Percentiles rank a stretch among this genome's conserved stretches.
These are phyloP conservation scores for Cervus canadensis DNA, from an alignment of 2,113 vertebrate genomes.

Conservation along the genomic window DNA sequence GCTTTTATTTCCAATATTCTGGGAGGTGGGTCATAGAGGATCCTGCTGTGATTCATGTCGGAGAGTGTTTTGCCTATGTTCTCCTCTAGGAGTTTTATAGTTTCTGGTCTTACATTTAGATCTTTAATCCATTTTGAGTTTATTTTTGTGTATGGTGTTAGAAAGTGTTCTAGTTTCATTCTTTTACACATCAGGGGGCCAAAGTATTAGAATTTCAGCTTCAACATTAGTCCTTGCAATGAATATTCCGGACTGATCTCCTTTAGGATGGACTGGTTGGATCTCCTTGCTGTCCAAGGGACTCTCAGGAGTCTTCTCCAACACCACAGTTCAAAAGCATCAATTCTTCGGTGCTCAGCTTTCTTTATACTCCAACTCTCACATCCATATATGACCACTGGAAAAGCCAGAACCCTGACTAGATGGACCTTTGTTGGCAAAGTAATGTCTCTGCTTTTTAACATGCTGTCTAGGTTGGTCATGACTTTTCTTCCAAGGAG, in stretches of 20 bases:
- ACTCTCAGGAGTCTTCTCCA: background rate
- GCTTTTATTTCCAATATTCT: too few relatives aligned
- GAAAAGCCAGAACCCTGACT: background rate
- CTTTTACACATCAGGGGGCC: background rate
- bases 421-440: background rate
- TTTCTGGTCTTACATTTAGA: too few relatives aligned
- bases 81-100: too few relatives aligned
- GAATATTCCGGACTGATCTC: background rate
- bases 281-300: background rate
- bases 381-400: background rate
- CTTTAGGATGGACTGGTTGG: background rate
- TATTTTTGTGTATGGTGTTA: too few relatives aligned
- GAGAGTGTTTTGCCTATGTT: too few relatives aligned
- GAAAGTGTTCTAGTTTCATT: too few relatives aligned
- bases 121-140: too few relatives aligned
- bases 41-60: too few relatives aligned
- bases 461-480: background rate
- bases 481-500: background rate
- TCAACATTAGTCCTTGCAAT: background rate
- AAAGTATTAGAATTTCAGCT: background rate
- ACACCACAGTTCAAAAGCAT: background rate
- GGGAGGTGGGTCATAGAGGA: too few relatives aligned
- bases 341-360: rapidly evolving
- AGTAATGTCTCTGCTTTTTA: background rate
- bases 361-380: background rate